phyloP scores from a whole-genome alignment of 2,797 vertebrate species.

The Limosa lapponica region DNA sequence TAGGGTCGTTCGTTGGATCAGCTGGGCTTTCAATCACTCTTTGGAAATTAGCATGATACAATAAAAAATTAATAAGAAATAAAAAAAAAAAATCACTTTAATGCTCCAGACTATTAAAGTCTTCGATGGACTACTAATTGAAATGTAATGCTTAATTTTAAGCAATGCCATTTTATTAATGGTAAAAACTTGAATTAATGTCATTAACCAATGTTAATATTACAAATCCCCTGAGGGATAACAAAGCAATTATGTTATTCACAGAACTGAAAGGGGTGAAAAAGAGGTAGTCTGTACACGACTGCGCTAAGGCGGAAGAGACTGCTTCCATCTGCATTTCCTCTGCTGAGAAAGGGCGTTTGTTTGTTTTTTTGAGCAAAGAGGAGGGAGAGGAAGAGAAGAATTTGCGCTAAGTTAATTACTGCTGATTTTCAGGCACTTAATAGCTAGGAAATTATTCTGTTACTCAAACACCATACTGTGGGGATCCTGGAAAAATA shows the following conservation, averaged over 20 bases:
- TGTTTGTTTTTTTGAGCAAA: slow-evolving; percentile 41
- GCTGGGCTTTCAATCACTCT: slow-evolving; percentile 64
- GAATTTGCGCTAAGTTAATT: slow-evolving; percentile 41
- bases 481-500: slow-evolving; percentile 52
- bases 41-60: slow-evolving; percentile 64
- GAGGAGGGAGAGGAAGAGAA: slow-evolving; percentile 26
- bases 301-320: not conserved
- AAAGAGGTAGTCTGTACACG: not conserved
- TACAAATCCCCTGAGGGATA: slow-evolving; percentile 71
- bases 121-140: slow-evolving; percentile 69
- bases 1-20: slow-evolving; percentile 41
- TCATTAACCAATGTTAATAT: slow-evolving; percentile 73
- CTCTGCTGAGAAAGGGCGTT: not conserved
- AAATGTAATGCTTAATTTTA: slow-evolving; percentile 74
- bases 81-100: slow-evolving; percentile 46
- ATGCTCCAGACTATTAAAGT: slow-evolving; percentile 61
- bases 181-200: slow-evolving; percentile 75
- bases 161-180: slow-evolving; percentile 73
- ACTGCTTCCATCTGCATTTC: not conserved
- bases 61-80: slow-evolving; percentile 72
- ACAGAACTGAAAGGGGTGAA: not conserved
- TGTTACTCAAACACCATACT: slow-evolving; percentile 51
- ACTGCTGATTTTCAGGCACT: slow-evolving; percentile 52
- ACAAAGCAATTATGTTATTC: slow-evolving; percentile 72
- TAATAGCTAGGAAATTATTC: slow-evolving; percentile 57